Conservation (phyloP, 2,888 invertebrate species). For the Papilio demoleus region DNA sequence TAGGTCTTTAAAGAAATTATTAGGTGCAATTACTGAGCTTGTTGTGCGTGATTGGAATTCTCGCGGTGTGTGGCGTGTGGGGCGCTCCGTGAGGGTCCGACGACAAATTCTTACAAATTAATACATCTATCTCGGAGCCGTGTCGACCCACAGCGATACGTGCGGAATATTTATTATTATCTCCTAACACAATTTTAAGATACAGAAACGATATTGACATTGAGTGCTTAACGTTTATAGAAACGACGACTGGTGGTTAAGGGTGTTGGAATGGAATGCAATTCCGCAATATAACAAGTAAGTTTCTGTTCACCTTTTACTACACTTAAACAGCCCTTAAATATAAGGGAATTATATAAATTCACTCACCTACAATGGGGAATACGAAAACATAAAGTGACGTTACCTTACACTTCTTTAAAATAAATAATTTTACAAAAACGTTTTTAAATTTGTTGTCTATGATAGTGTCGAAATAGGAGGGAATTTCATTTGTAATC, state of each 20-base stretch:
- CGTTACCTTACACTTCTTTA: not conserved
- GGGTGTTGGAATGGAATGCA: slow-evolving; percentile 4
- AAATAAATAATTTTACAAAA: slow-evolving; percentile 20
- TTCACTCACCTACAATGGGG: not conserved
- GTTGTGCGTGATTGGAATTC: slow-evolving; percentile 83
- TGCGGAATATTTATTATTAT: slow-evolving; percentile 76
- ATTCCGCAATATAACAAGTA: not conserved
- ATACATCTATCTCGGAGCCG: slow-evolving; percentile 77
- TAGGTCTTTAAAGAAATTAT: slow-evolving; percentile 81
- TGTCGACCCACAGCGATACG: slow-evolving; percentile 72
- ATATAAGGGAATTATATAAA: not conserved
- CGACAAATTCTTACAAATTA: slow-evolving; percentile 84
- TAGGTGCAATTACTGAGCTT: slow-evolving; percentile 82
- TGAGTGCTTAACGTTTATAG: slow-evolving; percentile 51
- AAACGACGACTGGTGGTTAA: slow-evolving; percentile 7
- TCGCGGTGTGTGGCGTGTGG: slow-evolving; percentile 58
- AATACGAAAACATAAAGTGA: not conserved
- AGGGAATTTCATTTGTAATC: slow-evolving; percentile 75
- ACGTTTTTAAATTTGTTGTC: slow-evolving; percentile 17
- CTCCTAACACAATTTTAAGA: slow-evolving; percentile 60
- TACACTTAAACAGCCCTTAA: not conserved
- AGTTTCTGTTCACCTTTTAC: not conserved
- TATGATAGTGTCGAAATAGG: slow-evolving; percentile 59
- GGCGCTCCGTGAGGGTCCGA: slow-evolving; percentile 69
- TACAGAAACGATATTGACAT: slow-evolving; percentile 57